phyloP scores from a whole-genome alignment of 2,797 vertebrate species.

The Sparus aurata region DNA sequence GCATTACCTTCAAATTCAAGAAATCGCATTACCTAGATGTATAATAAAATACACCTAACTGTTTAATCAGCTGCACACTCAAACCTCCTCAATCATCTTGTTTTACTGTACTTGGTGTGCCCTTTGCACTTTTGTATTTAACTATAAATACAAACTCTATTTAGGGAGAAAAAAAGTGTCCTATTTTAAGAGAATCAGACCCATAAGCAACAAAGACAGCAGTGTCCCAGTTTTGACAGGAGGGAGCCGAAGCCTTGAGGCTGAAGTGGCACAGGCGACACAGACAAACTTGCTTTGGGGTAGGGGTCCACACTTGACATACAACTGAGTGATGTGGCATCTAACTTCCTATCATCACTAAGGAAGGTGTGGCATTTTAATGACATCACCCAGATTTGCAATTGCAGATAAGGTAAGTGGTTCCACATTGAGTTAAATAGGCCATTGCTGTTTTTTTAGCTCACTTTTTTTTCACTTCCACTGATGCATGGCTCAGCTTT shows the following conservation, averaged over 20 bases:
- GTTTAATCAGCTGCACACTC: slow-evolving; percentile 13
- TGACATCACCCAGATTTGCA: slow-evolving; percentile 17
- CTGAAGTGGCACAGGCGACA: slow-evolving; percentile 72
- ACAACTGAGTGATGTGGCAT: slow-evolving; percentile 35
- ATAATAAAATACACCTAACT: slow-evolving; percentile 12
- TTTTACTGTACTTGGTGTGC: slow-evolving; percentile 47
- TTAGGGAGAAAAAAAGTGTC: slow-evolving; percentile 76
- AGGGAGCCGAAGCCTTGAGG: slow-evolving; percentile 80
- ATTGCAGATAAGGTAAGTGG: slow-evolving; percentile 10
- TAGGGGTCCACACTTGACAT: slow-evolving; percentile 44
- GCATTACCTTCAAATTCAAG: slow-evolving; percentile 1
- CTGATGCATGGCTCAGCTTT: slow-evolving; percentile 25
- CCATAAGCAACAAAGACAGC: slow-evolving; percentile 85
- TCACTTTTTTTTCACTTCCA: neutral
- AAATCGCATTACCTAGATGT: slow-evolving; percentile 25
- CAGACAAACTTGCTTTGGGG: slow-evolving; percentile 58
- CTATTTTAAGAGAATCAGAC: slow-evolving; percentile 81
- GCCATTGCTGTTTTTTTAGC: neutral
- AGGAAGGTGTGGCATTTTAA: slow-evolving; percentile 24
- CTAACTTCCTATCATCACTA: slow-evolving; percentile 16
- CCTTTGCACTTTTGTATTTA: slow-evolving; percentile 67
- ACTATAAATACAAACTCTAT: slow-evolving; percentile 83
- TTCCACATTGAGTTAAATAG: slow-evolving; percentile 20
- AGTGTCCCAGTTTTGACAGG: slow-evolving; percentile 87
- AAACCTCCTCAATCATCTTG: slow-evolving; percentile 36